Percentiles rank a stretch among this genome's conserved stretches.
Conservation (phyloP, 92 coral and sea anemone genomes). For the Scolanthus callimorphus region DNA sequence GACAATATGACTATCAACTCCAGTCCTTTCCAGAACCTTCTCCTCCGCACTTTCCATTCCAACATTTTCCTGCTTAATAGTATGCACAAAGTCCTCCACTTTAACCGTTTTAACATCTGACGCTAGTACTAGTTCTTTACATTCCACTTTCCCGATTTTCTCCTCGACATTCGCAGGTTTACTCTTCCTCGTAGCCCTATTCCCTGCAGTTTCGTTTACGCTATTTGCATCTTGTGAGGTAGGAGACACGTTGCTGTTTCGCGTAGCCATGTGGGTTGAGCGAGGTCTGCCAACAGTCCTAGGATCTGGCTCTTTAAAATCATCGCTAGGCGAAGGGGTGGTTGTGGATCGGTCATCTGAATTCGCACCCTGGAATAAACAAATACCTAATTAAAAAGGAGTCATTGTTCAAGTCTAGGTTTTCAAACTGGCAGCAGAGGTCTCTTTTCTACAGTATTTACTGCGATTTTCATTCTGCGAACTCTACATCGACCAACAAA, state of each 20-base stretch:
- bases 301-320: slow-evolving; percentile 85
- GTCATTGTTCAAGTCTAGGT: too few relatives aligned
- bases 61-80: slow-evolving; percentile 1
- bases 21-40: not conserved
- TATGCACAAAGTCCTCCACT: slow-evolving; percentile 17
- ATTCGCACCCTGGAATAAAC: slow-evolving; percentile 9
- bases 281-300: slow-evolving; percentile 51
- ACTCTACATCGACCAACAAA: too few relatives aligned
- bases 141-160: not conserved
- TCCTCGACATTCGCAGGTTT: not conserved
- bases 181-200: slow-evolving; percentile 1
- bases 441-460: too few relatives aligned
- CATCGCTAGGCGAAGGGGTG: slow-evolving; percentile 87
- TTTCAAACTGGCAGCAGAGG: too few relatives aligned
- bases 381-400: too few relatives aligned
- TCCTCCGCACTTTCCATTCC: not conserved
- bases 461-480: too few relatives aligned
- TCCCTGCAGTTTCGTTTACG: slow-evolving; percentile 13
- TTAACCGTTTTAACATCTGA: slow-evolving; percentile 19
- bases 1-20: not conserved
- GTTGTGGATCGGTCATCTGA: slow-evolving; percentile 85
- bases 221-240: slow-evolving; percentile 28
- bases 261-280: slow-evolving; percentile 40
- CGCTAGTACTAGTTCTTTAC: slow-evolving; percentile 7
- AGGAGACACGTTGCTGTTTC: slow-evolving; percentile 63